These are phyloP conservation scores for Otocyon megalotis DNA, from an alignment of 2,113 vertebrate species.

Conservation along the genomic window DNA sequence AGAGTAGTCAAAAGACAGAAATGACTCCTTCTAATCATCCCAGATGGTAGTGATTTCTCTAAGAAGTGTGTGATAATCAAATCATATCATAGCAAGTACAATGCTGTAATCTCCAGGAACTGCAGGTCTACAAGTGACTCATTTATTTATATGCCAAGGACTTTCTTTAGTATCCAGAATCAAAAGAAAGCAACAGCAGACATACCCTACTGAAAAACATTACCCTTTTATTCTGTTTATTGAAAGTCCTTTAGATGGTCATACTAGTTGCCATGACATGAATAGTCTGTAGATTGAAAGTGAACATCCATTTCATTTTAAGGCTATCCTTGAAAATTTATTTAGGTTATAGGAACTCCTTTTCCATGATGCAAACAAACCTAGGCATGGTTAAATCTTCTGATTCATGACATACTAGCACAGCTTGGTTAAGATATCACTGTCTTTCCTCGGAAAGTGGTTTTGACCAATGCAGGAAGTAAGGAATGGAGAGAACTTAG, in stretches of 20 bases:
- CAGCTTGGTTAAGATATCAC: not conserved
- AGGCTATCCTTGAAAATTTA: not conserved
- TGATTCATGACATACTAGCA: not conserved
- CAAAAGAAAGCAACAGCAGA: not conserved
- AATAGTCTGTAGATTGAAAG: not conserved
- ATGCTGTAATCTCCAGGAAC: not conserved
- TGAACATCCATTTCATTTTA: not conserved
- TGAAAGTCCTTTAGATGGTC: not conserved
- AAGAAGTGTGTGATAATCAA: not conserved
- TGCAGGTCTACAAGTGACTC: not conserved
- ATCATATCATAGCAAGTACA: not conserved
- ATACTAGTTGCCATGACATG: not conserved
- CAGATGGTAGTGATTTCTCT: not conserved
- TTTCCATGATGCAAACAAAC: not conserved
- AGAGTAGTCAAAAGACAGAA: not conserved
- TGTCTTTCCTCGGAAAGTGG: not conserved
- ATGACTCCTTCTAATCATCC: not conserved
- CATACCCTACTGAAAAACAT: not conserved
- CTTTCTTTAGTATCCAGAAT: not conserved
- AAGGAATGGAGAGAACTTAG: not conserved
- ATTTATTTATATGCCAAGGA: not conserved
- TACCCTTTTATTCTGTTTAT: not conserved
- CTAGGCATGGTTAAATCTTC: not conserved
- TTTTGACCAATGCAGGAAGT: not conserved
- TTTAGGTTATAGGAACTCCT: not conserved